Base-by-base conservation (phyloP, 2,888 invertebrate species). In the Nudaria mundana region DNA sequence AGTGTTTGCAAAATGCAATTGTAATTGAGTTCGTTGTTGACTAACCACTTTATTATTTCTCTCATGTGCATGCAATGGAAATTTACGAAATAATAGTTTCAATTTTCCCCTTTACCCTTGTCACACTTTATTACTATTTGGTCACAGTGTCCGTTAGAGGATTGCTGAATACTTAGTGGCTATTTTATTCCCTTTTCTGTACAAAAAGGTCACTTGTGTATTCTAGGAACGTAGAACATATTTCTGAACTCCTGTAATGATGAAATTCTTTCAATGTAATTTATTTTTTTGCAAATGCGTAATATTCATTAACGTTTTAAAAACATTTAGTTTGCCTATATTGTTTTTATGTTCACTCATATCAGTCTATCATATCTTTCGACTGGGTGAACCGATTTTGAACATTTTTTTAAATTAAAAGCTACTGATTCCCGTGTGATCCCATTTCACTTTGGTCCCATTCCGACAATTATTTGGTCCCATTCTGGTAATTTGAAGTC, bases 21-120 rank as follows among this genome's bases (percentile, higher is more conserved):
- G n/a, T n/a, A n/a, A n/a, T n/a, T n/a, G n/a, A n/a, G 11, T 24
- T 24, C 11, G 2, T 20, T 20, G 7, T 5, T 20, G 8, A 4
- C 3, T 40, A n/a, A 40, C 35, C 42, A 40, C 56, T 56, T 37
- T 37, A 45, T 40, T 52, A 37, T 30, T 44, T 33, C 39, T 28
- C 37, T 38, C 32, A 35, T 43, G 36, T 55, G 43, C 44, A 37
- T 12, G 24, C 33, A 6, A 36, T 20, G 20, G 39, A 32, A 36
- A 24, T 48, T 48, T 35, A 37, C 28, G 35, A 56, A n/a, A n/a
- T n/a, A n/a, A n/a, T 29, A 56, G 1, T 34, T 10, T 11, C 33
- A 34, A 40, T 20, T 24, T 25, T 33, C 23, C 29, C 5, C 20
- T 13, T 12, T 24, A 32, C 37, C 33, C 37, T 28, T 37, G 24